These are phyloP conservation scores for Loripinus fragilis DNA, from an alignment of 2,888 invertebrate species.

Conservation along the genomic window DNA sequence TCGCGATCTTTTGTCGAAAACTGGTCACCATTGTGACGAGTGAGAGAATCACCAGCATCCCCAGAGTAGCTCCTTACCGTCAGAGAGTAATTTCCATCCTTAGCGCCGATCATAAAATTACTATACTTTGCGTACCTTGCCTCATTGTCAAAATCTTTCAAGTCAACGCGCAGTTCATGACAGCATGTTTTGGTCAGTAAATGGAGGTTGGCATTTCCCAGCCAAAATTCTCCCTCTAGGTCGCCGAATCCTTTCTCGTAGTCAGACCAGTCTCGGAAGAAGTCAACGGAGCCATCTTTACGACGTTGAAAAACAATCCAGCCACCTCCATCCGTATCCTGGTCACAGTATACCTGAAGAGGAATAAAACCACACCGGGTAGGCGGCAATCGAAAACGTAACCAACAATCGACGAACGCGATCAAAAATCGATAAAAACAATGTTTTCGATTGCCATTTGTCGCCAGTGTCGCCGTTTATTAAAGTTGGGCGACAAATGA, in stretches of 20 bases:
- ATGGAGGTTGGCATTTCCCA: constrained; percentile 91
- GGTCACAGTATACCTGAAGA: constrained; percentile 89
- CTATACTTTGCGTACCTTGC: constrained; percentile 91
- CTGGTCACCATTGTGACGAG: constrained; percentile 95
- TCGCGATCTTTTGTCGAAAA: too few relatives aligned
- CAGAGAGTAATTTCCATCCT: constrained; percentile 89
- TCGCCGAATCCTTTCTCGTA: constrained; percentile 94
- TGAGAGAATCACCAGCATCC: constrained; percentile 93
- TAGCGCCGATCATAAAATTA: constrained; percentile 88
- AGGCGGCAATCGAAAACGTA: too few relatives aligned
- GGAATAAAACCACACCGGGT: too few relatives aligned
- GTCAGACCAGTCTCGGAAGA: constrained; percentile 92
- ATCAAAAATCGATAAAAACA: too few relatives aligned
- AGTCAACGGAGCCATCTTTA: constrained; percentile 90
- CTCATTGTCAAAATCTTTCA: constrained; percentile 93
- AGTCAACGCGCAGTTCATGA: constrained; percentile 88
- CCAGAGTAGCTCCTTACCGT: constrained; percentile 89
- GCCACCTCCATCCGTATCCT: constrained; percentile 83
- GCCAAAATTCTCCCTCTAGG: constrained; percentile 90
- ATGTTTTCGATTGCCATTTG: too few relatives aligned
- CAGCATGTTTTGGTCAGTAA: constrained; percentile 86
- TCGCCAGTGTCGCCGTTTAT: too few relatives aligned
- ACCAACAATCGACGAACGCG: too few relatives aligned
- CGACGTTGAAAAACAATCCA: constrained; percentile 93
- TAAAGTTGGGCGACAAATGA: too few relatives aligned